phyloP scores from a whole-genome alignment of 2,888 invertebrate genomes.

The Drosophila mimica region DNA sequence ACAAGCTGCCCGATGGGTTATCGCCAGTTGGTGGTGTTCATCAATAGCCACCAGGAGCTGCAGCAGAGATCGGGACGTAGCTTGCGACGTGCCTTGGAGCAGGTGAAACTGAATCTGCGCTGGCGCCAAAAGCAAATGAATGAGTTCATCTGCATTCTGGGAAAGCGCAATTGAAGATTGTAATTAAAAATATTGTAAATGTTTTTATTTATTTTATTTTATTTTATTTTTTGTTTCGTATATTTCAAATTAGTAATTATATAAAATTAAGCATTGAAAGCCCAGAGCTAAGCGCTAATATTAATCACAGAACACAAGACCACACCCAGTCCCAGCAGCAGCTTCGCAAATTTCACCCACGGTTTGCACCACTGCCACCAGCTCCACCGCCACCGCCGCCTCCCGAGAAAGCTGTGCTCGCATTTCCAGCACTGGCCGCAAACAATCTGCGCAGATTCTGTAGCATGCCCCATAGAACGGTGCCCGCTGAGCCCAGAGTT shows the following conservation, averaged over 20 bases:
- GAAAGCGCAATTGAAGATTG: slow-evolving; percentile 4
- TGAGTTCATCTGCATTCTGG: slow-evolving; percentile 13
- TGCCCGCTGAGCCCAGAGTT: slow-evolving; percentile 78
- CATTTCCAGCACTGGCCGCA: slow-evolving; percentile 81
- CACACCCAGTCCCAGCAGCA: slow-evolving; percentile 11
- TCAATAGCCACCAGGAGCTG: slow-evolving; percentile 86
- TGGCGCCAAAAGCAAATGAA: slow-evolving; percentile 88
- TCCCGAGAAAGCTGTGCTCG: slow-evolving; percentile 75
- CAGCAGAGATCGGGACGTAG: slow-evolving; percentile 88
- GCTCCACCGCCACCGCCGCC: slow-evolving; percentile 56
- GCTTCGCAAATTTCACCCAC: slow-evolving; percentile 22
- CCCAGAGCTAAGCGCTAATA: slow-evolving; percentile 41
- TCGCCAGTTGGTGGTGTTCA: slow-evolving; percentile 85
- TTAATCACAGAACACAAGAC: slow-evolving; percentile 69
- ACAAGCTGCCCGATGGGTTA: slow-evolving; percentile 85
- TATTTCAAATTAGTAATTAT: slow-evolving; percentile 41
- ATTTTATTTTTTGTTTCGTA: slow-evolving; percentile 12
- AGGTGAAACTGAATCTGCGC: slow-evolving; percentile 89
- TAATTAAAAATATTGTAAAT: slow-evolving; percentile 23
- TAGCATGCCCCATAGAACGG: slow-evolving; percentile 77
- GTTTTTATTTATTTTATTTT: not conserved
- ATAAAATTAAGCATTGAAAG: slow-evolving; percentile 19
- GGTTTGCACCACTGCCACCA: not conserved
- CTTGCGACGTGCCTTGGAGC: slow-evolving; percentile 90
- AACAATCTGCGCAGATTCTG: slow-evolving; percentile 80